Evolutionary conservation across 2,888 invertebrate genomes (phyloP), one percentile per base, ranked within the genome.

Genomic region (Pristionchus arcanus): DNA sequence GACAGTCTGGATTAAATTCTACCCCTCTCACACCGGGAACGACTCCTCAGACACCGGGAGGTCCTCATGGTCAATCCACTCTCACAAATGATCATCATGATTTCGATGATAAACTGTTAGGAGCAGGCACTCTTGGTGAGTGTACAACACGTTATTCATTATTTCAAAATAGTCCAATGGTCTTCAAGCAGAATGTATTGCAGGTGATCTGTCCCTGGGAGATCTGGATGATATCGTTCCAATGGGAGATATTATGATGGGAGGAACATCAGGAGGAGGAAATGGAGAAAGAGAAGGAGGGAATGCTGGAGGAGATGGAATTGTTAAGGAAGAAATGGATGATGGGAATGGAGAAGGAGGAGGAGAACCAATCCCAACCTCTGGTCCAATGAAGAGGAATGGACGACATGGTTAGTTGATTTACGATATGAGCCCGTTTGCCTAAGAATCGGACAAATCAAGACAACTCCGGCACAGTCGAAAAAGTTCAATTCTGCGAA

Each of bases 151-250:
- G 71, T 28, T 71, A 28, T 16, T 49, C 28, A 7, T 1, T 19
- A 4, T 19, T 28, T 31, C 3, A 31, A 49, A 28, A n/a, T 19
- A 3, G 2, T 59, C 59, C 21, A 13, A 84, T 28, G 49, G 4
- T 9, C 4, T 49, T 49, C 42, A 49, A 49, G 13, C 42, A 49
- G 11, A 49, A n/a, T 31, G 59, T 34, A 28, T 55, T 84, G 3
- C 34, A 87, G 87, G 31, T 53, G 87, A 87, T 87, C 71, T 87
- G 25, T n/a, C 3, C 11, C 49, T 77, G 42, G 87, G 87, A 28
- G 87, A 87, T 53, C 55, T 87, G 87, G 87, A 87, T 53, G 87
- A 87, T 49, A 87, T 87, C 68, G 68, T 42, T 19, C 87, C 87
- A 37, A 87, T 87, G 87, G 87, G 68, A 66, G 53, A 87, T 66